These are phyloP conservation scores for Sisyra terminalis DNA, from an alignment of 2,888 invertebrate genomes.

Conservation along the genomic window DNA sequence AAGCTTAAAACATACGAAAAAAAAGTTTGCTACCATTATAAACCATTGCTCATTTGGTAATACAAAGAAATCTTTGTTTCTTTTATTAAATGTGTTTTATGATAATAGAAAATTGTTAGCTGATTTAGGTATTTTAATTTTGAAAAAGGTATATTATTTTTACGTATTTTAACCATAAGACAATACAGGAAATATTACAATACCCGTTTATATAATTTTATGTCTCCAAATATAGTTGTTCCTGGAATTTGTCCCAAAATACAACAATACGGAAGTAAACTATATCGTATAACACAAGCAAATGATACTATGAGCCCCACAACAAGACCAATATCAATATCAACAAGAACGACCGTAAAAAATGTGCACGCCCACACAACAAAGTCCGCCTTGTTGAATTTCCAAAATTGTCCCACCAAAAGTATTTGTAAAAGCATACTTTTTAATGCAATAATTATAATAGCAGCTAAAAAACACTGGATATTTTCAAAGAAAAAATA, in stretches of 20 bases:
- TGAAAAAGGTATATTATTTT: too few species aligned
- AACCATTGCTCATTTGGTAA: too few species aligned
- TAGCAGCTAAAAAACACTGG: slow-evolving; percentile 61
- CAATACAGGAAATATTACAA: slow-evolving; percentile 20
- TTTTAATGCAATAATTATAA: slow-evolving; percentile 70
- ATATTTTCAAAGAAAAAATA: slow-evolving; percentile 17
- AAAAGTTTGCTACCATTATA: too few species aligned
- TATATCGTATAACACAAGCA: slow-evolving; percentile 52
- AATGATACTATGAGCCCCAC: slow-evolving; percentile 59
- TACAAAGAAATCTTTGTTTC: too few species aligned
- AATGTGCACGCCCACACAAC: slow-evolving; percentile 73
- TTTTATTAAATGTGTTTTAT: too few species aligned
- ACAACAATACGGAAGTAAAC: slow-evolving; percentile 51
- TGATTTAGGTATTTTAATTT: too few species aligned
- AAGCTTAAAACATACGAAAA: too few species aligned
- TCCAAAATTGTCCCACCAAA: slow-evolving; percentile 56
- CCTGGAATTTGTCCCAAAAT: slow-evolving; percentile 51
- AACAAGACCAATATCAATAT: slow-evolving; percentile 61
- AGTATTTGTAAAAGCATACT: slow-evolving; percentile 61
- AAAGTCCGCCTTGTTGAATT: slow-evolving; percentile 61
- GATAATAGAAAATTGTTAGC: too few species aligned
- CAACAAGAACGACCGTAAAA: slow-evolving; percentile 51
- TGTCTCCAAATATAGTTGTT: slow-evolving; percentile 61
- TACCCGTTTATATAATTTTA: slow-evolving; percentile 51
- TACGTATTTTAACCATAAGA: too few species aligned